Conservation (phyloP, 1,140 invertebrate genomes). For the Argopecten irradians region DNA sequence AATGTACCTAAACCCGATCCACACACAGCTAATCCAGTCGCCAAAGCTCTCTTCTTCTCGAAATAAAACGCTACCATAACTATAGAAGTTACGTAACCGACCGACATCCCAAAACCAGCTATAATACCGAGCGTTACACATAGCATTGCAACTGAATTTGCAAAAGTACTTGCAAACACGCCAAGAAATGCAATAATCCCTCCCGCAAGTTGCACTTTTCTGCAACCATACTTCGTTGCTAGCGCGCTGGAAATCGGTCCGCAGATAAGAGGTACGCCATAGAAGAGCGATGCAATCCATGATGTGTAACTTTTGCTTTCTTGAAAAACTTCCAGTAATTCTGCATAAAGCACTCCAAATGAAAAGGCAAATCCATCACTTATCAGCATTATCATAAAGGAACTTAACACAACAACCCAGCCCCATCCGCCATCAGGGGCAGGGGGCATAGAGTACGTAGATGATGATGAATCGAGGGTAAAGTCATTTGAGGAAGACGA, state of each 20-base stretch:
- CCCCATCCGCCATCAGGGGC: constrained; percentile 90
- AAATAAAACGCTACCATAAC: constrained; percentile 92
- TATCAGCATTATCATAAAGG: constrained; percentile 93
- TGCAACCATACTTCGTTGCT: constrained; percentile 90
- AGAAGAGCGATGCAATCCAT: constrained; percentile 81
- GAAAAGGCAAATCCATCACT: constrained; percentile 86
- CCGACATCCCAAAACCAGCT: constrained; percentile 89
- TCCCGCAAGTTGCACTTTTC: constrained; percentile 85
- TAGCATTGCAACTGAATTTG: constrained; percentile 79
- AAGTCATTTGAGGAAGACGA: constrained; percentile 49
- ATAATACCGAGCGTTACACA: constrained; percentile 91
- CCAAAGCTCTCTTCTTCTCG: constrained; percentile 91
- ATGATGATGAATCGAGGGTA: constrained; percentile 48
- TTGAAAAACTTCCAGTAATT: constrained; percentile 89
- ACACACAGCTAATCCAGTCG: constrained; percentile 89
- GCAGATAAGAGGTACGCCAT: constrained; percentile 80
- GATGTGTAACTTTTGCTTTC: constrained; percentile 92
- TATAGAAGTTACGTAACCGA: constrained; percentile 87
- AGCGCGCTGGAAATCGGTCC: constrained; percentile 93
- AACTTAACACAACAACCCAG: constrained; percentile 87
- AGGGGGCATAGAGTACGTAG: constrained; percentile 74
- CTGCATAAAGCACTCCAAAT: constrained; percentile 78
- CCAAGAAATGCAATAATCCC: constrained; percentile 86
- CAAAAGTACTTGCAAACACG: constrained; percentile 87
- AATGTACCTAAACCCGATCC: constrained; percentile 76